Base-by-base conservation (phyloP, 2,797 vertebrate genomes). In the Phalanger gymnotis region DNA sequence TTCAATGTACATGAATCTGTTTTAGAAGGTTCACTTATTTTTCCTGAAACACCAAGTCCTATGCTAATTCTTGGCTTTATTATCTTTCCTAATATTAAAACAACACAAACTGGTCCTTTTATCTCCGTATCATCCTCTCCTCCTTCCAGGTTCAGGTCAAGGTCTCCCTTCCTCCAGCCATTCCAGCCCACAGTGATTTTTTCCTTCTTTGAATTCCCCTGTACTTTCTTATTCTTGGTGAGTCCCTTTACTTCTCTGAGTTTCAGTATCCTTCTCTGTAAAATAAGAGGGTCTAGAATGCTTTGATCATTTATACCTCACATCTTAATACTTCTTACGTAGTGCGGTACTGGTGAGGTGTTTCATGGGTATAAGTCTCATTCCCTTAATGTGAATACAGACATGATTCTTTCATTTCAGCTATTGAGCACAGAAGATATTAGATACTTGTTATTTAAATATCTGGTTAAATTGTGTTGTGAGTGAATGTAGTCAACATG, bases 201-300 rank as follows among this genome's bases (percentile, higher is more conserved):
- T 81, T 40, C n/a, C n/a, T 81, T 51, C 73, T 87, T 1, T 61
- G 92, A 97, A 93, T 14, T 90, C 56, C 53, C 53, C 94, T 54
- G 22, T 54, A 58, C 22, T 25, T 55, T 90, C 87, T 22, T 55
- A 34, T 92, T 19, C 13, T 95, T 55, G 40, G 27, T 55, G 40
- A 96, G 90, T 5, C 22, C 16, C 73, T 61, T 61, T 81, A 47
- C 9, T 81, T 81, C 40, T 34, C 56, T 54, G 81, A 96, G 66
- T 93, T 91, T 96, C 91, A 53, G 40, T 28, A 94, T 95, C 10
- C 89, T 93, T 93, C 73, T 92, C 91, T 54, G 52, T 92, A 58
- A 94, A 92, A 52, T 54, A 19, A 54, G 3, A 58, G 51, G 5
- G n/a, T 0, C 61, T 94, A 27, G 94, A 95, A 95, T 95, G 81